These are phyloP conservation scores for Cephus pulcher DNA, from an alignment of 2,888 invertebrate species.

Conservation along the genomic window DNA sequence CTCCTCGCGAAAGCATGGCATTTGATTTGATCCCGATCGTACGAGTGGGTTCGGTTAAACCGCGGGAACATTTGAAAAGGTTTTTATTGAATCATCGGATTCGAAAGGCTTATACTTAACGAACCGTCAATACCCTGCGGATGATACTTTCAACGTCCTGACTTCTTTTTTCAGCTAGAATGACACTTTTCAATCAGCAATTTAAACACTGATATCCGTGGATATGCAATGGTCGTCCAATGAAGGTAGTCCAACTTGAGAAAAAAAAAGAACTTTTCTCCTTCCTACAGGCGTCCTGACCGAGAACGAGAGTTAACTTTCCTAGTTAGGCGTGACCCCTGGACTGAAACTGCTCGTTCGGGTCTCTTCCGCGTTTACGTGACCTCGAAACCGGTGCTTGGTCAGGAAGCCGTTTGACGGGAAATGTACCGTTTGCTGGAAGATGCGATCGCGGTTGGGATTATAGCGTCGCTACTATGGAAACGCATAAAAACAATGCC, in stretches of 20 bases:
- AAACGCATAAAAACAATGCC: not conserved
- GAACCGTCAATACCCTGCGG: not conserved
- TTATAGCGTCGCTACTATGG: conserved; percentile 18
- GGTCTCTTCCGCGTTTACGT: not conserved
- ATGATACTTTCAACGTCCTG: not conserved
- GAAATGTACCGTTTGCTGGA: conserved; percentile 45
- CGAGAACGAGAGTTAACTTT: not conserved
- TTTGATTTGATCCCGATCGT: not conserved
- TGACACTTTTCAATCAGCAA: not conserved
- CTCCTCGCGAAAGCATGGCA: not conserved
- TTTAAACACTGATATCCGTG: not conserved
- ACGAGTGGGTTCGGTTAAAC: not conserved
- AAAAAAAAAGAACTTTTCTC: not conserved
- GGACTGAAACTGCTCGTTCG: not conserved
- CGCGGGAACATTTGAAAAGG: not conserved
- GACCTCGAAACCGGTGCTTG: conserved; percentile 1
- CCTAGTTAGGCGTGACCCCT: not conserved
- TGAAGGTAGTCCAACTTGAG: not conserved
- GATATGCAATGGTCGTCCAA: not conserved
- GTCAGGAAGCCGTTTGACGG: conserved; percentile 21
- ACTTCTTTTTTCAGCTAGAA: not conserved
- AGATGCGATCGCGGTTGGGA: conserved; percentile 33
- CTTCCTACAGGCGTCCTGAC: not conserved
- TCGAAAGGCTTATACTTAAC: not conserved
- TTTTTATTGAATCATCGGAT: not conserved